Evolutionary conservation across 2,113 vertebrate species (phyloP).

Genomic region (Micronycteris hirsuta): DNA sequence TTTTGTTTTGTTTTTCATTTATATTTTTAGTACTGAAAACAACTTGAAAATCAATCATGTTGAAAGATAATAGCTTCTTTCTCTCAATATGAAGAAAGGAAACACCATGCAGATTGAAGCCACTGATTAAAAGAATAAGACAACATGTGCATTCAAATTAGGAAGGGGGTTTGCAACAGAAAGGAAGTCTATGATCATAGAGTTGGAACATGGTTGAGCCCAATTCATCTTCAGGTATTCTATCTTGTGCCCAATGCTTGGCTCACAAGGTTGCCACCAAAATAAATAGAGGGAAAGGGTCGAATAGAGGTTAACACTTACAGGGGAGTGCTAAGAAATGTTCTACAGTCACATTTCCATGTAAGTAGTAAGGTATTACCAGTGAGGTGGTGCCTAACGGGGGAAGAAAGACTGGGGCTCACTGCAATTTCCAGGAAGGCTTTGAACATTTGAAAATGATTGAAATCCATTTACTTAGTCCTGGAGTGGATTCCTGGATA

Average conservation of each 20-base stretch:
- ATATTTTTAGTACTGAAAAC: conserved; percentile 27
- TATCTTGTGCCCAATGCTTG: background rate
- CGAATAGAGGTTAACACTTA: background rate
- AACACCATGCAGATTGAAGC: background rate
- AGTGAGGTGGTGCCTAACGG: background rate
- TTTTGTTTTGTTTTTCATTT: too few species aligned
- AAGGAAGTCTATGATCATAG: background rate
- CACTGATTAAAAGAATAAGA: conserved; percentile 16
- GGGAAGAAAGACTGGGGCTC: background rate
- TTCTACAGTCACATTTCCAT: background rate
- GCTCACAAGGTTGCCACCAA: background rate
- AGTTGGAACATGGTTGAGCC: background rate
- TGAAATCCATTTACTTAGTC: background rate
- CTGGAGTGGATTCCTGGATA: background rate
- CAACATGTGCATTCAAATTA: background rate
- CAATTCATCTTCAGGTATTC: background rate
- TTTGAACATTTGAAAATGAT: conserved; percentile 13
- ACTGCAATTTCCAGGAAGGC: conserved; percentile 16
- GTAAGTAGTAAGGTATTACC: background rate
- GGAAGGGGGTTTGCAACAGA: background rate
- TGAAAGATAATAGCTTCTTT: background rate
- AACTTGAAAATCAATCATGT: conserved; percentile 34
- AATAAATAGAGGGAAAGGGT: background rate
- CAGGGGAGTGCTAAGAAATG: background rate
- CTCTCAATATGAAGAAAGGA: background rate